These are phyloP conservation scores for Diorhabda elongata DNA, from an alignment of 1,140 invertebrate genomes.

Conservation along the genomic window DNA sequence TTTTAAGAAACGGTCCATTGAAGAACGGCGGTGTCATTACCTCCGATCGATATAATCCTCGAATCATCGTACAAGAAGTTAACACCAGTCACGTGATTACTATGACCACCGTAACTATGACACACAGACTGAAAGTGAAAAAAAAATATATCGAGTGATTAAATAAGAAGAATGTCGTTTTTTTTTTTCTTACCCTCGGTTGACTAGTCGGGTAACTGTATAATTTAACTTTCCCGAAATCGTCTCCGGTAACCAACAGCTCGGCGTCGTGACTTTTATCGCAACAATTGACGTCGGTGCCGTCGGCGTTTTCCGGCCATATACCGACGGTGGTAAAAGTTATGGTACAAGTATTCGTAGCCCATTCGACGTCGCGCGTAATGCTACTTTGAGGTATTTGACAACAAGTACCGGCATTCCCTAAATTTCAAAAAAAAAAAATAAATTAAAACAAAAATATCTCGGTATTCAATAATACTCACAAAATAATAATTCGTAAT, in stretches of 20 bases:
- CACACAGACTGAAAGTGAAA: constrained; percentile 66
- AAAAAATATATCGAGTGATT: not conserved
- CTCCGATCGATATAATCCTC: constrained; percentile 77
- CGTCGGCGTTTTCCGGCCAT: constrained; percentile 88
- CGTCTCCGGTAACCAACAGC: constrained; percentile 79
- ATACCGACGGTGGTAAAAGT: constrained; percentile 76
- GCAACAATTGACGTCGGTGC: constrained; percentile 84
- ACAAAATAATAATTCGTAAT: constrained; percentile 90
- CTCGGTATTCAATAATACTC: constrained; percentile 48
- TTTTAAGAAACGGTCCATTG: constrained; percentile 73
- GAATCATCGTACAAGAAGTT: constrained; percentile 79
- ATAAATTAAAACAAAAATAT: not conserved
- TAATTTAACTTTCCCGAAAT: constrained; percentile 89
- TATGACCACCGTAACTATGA: constrained; percentile 79
- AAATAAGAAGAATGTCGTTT: not conserved
- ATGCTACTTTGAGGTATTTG: constrained; percentile 70
- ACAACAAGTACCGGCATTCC: constrained; percentile 81
- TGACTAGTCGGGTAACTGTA: constrained; percentile 79
- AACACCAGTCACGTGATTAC: constrained; percentile 84
- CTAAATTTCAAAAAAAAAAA: constrained; percentile 51
- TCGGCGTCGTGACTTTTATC: constrained; percentile 63
- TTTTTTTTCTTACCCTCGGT: constrained; percentile 65
- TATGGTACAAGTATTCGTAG: constrained; percentile 75
- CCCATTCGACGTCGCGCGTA: constrained; percentile 78
- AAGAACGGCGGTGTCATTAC: constrained; percentile 80